Percentiles rank a stretch among this genome's conserved stretches.
Conservation (phyloP, 2,797 vertebrate species). For the Astyanax mexicanus region DNA sequence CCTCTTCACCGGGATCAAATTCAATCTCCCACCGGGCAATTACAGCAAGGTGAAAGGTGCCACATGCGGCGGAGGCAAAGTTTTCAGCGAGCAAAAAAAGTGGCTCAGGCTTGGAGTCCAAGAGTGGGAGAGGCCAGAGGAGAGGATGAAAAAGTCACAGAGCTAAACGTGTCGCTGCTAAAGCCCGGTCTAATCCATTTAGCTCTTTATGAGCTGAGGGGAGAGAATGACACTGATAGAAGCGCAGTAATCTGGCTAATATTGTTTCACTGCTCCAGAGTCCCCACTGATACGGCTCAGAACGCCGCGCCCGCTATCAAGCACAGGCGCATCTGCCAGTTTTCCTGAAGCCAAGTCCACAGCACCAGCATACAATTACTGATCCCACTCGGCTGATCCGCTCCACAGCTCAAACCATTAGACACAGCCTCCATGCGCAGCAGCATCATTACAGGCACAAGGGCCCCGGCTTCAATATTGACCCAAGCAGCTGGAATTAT, state of each 20-base stretch:
- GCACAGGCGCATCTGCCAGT: slow-evolving; percentile 28
- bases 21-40: slow-evolving; percentile 53
- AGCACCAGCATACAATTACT: slow-evolving; percentile 40
- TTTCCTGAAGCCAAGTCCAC: slow-evolving; percentile 39
- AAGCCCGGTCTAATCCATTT: slow-evolving; percentile 43
- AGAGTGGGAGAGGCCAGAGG: slow-evolving; percentile 1
- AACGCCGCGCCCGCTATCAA: slow-evolving; percentile 42
- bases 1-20: slow-evolving; percentile 49
- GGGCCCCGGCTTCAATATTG: not conserved
- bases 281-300: slow-evolving; percentile 46
- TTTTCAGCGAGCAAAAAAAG: slow-evolving; percentile 17
- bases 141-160: slow-evolving; percentile 1
- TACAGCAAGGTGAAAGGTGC: slow-evolving; percentile 52
- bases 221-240: slow-evolving; percentile 37
- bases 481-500: slow-evolving; percentile 23
- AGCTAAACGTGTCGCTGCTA: slow-evolving; percentile 28
- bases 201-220: slow-evolving; percentile 45
- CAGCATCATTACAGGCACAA: slow-evolving; percentile 21
- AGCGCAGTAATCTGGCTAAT: slow-evolving; percentile 45
- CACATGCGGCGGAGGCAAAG: slow-evolving; percentile 37
- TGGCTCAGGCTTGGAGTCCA: not conserved
- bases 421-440: slow-evolving; percentile 17
- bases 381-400: slow-evolving; percentile 30
- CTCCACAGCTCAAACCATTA: slow-evolving; percentile 32
- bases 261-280: slow-evolving; percentile 45